phyloP scores from a whole-genome alignment of 2,797 vertebrate genomes.

The Erpetoichthys calabaricus region DNA sequence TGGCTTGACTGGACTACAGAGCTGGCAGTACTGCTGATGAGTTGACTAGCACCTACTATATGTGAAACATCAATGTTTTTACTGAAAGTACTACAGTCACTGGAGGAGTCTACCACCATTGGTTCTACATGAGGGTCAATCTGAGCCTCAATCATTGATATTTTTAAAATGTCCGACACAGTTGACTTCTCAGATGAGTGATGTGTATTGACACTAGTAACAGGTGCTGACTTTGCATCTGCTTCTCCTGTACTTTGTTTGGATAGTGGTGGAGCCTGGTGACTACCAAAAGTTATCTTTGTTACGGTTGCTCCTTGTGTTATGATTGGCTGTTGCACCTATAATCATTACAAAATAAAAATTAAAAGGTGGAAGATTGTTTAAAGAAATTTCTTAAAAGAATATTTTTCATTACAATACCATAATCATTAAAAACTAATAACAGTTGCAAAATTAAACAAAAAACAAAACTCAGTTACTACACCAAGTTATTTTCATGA shows the following conservation, averaged over 20 bases:
- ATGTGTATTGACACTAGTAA: slow-evolving; percentile 54
- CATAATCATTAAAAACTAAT: no score
- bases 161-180: slow-evolving; percentile 86
- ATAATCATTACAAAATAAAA: slow-evolving; percentile 13
- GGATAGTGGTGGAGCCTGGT: slow-evolving; percentile 60
- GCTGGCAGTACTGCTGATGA: slow-evolving; percentile 53
- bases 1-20: slow-evolving; percentile 28
- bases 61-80: slow-evolving; percentile 41
- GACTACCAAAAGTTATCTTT: slow-evolving; percentile 83
- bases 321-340: slow-evolving; percentile 77
- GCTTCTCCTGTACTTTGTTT: slow-evolving; percentile 63
- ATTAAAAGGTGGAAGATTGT: no score
- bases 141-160: slow-evolving; percentile 96
- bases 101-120: slow-evolving; percentile 72
- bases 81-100: slow-evolving; percentile 48
- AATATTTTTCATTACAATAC: no score
- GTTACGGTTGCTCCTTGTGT: slow-evolving; percentile 84
- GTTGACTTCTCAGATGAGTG: slow-evolving; percentile 58
- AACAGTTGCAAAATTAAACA: no score
- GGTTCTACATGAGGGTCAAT: slow-evolving; percentile 73
- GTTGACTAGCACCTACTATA: slow-evolving; percentile 34
- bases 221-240: slow-evolving; percentile 58
- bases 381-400: no score
- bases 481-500: no score
- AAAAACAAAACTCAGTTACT: no score